phyloP scores from a whole-genome alignment of 2,113 vertebrate species.

The Macrotis lagotis region DNA sequence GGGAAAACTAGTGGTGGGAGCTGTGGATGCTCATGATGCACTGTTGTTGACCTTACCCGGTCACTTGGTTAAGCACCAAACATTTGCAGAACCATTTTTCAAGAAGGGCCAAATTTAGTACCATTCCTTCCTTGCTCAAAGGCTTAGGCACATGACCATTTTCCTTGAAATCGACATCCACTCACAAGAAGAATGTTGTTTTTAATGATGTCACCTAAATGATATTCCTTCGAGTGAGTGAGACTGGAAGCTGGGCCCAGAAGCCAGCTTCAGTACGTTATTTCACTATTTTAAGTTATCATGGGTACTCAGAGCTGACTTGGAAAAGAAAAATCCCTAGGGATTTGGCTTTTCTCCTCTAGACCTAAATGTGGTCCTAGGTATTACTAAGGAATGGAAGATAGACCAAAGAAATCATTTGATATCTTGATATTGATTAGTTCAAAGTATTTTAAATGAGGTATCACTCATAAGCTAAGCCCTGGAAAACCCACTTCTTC shows the following conservation, averaged over 20 bases:
- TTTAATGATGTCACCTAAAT: slow-evolving; percentile 67
- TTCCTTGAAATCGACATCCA: slow-evolving; percentile 66
- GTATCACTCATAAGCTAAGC: slow-evolving; percentile 29
- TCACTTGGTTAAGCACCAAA: slow-evolving; percentile 58
- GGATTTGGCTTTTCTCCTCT: slow-evolving; percentile 54
- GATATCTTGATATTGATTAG: neutral
- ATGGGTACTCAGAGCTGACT: slow-evolving; percentile 51
- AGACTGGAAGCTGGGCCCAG: slow-evolving; percentile 47
- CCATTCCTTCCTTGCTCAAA: slow-evolving; percentile 57
- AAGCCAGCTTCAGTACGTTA: slow-evolving; percentile 59
- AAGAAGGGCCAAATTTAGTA: slow-evolving; percentile 56
- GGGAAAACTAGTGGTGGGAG: neutral
- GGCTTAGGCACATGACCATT: slow-evolving; percentile 59
- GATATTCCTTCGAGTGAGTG: slow-evolving; percentile 66
- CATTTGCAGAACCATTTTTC: slow-evolving; percentile 64
- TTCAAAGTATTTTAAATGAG: neutral
- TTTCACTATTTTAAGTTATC: slow-evolving; percentile 71
- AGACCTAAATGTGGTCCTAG: slow-evolving; percentile 50
- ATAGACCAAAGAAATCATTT: neutral
- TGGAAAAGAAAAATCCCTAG: slow-evolving; percentile 54
- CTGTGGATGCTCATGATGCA: neutral
- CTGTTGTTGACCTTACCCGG: slow-evolving; percentile 34
- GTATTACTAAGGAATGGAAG: slow-evolving; percentile 49
- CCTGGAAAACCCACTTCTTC: slow-evolving; percentile 18
- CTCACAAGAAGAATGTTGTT: slow-evolving; percentile 67